Evolutionary conservation across 2,888 invertebrate genomes (phyloP).

Genomic region (Sinelater perroti): DNA sequence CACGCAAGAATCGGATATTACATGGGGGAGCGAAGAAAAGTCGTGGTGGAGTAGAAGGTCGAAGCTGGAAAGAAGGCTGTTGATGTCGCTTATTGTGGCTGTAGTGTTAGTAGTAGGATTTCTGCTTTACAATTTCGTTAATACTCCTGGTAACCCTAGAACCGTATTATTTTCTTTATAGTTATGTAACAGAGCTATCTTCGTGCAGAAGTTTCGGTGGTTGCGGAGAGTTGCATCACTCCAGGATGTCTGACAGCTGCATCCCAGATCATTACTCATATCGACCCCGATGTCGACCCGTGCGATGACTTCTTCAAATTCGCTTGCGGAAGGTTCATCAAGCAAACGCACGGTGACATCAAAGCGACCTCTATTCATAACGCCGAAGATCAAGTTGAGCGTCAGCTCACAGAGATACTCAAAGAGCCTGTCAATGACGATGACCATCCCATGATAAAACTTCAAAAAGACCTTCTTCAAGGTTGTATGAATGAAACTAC

Average conservation of each 20-base stretch:
- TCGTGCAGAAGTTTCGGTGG: background rate
- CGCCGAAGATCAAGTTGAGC: constrained; percentile 59
- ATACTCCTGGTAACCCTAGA: no score
- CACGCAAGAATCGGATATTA: background rate
- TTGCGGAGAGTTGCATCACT: constrained; percentile 13
- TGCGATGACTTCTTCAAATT: constrained; percentile 83
- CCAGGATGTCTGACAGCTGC: constrained; percentile 76
- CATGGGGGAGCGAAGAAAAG: background rate
- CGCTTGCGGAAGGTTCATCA: constrained; percentile 76
- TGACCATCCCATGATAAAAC: constrained; percentile 19
- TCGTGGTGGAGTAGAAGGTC: constrained; percentile 19
- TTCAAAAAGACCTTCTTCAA: constrained; percentile 38
- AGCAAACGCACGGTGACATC: constrained; percentile 66
- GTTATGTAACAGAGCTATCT: no score
- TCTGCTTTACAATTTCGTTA: background rate
- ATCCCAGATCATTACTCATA: constrained; percentile 70
- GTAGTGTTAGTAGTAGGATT: background rate
- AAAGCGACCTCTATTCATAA: constrained; percentile 74
- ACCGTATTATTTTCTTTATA: no score
- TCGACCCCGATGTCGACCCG: constrained; percentile 73
- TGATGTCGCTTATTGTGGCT: constrained; percentile 3
- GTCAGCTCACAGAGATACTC: constrained; percentile 17
- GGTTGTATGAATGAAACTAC: constrained; percentile 45
- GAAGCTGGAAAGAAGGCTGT: constrained; percentile 20
- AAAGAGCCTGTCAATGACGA: constrained; percentile 21